phyloP scores from a whole-genome alignment of 1,140 invertebrate genomes.

The Anoplolepis gracilipes region DNA sequence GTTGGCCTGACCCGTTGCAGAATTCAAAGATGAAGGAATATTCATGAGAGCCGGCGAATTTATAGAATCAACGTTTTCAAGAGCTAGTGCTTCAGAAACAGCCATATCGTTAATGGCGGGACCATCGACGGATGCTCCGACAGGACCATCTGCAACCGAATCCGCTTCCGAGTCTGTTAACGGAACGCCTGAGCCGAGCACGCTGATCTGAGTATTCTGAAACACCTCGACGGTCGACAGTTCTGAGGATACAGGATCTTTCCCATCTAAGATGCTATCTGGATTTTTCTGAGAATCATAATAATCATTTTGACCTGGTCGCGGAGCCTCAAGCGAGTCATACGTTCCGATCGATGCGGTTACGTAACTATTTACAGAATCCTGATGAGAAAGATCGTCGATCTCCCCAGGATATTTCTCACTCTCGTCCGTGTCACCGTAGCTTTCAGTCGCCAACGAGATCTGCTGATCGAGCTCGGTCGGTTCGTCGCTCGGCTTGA shows the following conservation, averaged over 20 bases:
- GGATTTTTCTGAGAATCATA: constrained; percentile 45
- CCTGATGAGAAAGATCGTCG: background rate
- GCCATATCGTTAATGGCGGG: background rate
- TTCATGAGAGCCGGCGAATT: background rate
- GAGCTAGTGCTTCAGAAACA: background rate
- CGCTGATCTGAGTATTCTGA: constrained; percentile 80
- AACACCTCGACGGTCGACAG: constrained; percentile 74
- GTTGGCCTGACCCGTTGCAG: constrained; percentile 65
- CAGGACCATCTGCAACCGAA: background rate
- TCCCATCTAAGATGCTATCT: background rate
- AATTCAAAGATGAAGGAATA: background rate
- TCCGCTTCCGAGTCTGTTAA: background rate
- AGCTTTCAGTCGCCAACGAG: background rate
- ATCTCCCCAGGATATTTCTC: constrained; percentile 66
- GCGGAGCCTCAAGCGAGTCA: background rate
- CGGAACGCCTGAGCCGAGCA: constrained; percentile 1
- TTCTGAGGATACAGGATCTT: background rate
- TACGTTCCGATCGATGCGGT: constrained; percentile 16
- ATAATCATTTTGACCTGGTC: background rate
- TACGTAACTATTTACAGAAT: constrained; percentile 10
- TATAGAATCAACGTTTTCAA: background rate
- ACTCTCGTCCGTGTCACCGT: background rate
- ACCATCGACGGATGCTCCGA: background rate
- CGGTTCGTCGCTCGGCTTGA: constrained; percentile 57
- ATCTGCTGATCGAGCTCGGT: background rate